Conservation (phyloP, 2,797 vertebrate species). For the Chromobotia macracanthus region DNA sequence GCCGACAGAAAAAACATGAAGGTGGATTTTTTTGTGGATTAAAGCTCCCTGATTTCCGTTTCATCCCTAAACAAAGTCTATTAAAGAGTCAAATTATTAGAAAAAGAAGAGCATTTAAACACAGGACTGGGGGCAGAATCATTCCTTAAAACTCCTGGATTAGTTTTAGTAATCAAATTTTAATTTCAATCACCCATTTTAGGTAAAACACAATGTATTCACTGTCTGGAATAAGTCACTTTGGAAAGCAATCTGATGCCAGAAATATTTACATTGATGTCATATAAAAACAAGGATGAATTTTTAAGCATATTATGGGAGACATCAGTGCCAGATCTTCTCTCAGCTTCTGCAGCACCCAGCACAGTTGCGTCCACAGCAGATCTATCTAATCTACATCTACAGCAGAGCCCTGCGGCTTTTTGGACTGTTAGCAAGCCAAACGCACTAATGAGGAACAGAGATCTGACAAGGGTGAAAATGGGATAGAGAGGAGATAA, state of each 20-base stretch:
- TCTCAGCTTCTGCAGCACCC: conserved; percentile 24
- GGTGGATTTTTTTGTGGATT: background rate
- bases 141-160: too few relatives aligned
- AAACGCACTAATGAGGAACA: conserved; percentile 41
- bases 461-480: conserved; percentile 34
- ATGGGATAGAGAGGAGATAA: conserved; percentile 23
- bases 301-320: conserved; percentile 11
- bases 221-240: background rate
- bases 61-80: background rate
- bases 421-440: conserved; percentile 34
- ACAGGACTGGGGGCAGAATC: too few relatives aligned
- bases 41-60: background rate
- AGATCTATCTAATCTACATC: conserved; percentile 31
- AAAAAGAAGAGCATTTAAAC: too few relatives aligned
- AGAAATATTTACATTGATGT: conserved; percentile 22
- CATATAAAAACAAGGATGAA: conserved; percentile 11
- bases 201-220: background rate
- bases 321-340: conserved; percentile 32
- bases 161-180: too few relatives aligned
- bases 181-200: too few relatives aligned
- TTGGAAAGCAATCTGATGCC: background rate
- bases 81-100: background rate
- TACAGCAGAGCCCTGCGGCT: conserved; percentile 15
- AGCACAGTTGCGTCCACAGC: conserved; percentile 4
- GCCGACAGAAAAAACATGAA: conserved; percentile 35